phyloP scores from a whole-genome alignment of 2,113 vertebrate species.

The Andinoacara biseriatus region DNA sequence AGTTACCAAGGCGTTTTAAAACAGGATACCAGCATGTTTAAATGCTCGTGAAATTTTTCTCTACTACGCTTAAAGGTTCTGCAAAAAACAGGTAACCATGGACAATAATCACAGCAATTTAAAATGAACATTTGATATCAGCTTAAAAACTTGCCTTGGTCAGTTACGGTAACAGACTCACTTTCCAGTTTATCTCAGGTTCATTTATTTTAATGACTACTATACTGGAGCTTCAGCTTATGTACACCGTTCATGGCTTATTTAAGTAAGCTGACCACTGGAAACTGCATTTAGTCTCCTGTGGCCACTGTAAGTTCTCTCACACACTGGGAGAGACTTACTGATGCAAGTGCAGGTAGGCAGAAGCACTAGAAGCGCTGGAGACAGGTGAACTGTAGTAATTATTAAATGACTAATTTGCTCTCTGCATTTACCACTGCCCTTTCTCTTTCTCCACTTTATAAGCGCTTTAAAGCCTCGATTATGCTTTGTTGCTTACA shows the following conservation, averaged over 20 bases:
- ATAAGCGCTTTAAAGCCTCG: not conserved
- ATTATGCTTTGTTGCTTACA: not conserved
- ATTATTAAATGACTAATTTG: not conserved
- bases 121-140: not conserved
- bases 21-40: not conserved
- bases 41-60: not conserved
- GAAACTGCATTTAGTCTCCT: constrained; percentile 1
- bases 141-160: not conserved
- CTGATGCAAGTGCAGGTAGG: not conserved
- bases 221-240: not conserved
- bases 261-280: constrained; percentile 1
- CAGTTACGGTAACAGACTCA: not conserved
- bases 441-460: not conserved
- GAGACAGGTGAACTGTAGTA: not conserved
- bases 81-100: not conserved
- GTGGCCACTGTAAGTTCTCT: not conserved
- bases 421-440: not conserved
- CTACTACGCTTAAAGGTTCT: not conserved
- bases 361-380: not conserved
- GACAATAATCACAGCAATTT: not conserved
- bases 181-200: not conserved
- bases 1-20: not conserved
- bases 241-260: not conserved
- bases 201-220: not conserved
- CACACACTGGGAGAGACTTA: not conserved